These are phyloP conservation scores for Amphipoea lucens DNA, from an alignment of 2,888 invertebrate species.

Conservation along the genomic window DNA sequence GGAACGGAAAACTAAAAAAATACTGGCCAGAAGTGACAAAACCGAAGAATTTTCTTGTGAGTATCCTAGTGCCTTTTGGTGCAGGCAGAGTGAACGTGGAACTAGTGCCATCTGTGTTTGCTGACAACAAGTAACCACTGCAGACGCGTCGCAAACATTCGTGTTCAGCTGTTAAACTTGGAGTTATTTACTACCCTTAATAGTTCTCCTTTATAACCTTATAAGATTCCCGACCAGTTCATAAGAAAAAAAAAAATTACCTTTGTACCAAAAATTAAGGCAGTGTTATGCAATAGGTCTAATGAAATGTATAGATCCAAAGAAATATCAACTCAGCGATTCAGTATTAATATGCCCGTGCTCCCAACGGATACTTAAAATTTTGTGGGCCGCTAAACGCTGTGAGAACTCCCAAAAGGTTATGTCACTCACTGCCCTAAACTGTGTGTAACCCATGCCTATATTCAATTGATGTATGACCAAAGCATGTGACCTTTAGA, in stretches of 20 bases:
- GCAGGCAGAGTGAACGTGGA: background rate
- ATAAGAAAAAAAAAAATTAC: too few species aligned
- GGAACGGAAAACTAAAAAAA: conserved; percentile 4
- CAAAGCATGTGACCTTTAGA: conserved; percentile 38
- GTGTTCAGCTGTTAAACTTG: background rate
- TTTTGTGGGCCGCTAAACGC: background rate
- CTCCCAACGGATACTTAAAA: background rate
- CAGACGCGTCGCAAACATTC: conserved; percentile 15
- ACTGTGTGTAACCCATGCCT: conserved; percentile 20
- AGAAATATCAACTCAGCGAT: background rate
- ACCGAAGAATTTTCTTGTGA: background rate
- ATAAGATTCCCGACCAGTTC: background rate
- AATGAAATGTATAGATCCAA: background rate
- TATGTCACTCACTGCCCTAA: conserved; percentile 9
- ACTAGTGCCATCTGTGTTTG: conserved; percentile 28
- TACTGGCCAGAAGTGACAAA: conserved; percentile 4
- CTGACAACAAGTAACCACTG: conserved; percentile 2
- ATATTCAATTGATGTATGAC: conserved; percentile 23
- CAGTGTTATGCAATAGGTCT: background rate
- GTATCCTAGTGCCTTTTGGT: conserved; percentile 9
- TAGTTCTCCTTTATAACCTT: background rate
- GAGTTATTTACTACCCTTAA: too few species aligned
- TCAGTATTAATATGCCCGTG: background rate
- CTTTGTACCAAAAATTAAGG: too few species aligned
- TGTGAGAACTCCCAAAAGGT: conserved; percentile 11